Evolutionary conservation across 2,888 invertebrate species (phyloP), one percentile per base, ranked within the genome.

Genomic region (Tipula lateralis): DNA sequence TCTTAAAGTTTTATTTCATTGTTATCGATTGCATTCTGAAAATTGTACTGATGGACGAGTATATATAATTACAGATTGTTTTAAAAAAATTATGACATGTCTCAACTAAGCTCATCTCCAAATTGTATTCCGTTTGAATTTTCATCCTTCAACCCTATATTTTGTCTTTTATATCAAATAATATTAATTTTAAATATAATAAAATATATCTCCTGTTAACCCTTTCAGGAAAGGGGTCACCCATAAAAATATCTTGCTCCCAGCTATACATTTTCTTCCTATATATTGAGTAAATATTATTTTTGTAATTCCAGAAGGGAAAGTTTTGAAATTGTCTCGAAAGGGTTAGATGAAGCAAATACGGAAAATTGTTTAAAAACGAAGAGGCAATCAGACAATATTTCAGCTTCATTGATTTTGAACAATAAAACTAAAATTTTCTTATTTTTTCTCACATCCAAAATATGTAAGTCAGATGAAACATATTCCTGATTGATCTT

Each of bases 381-480:
- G 66, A 66, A 19, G 66, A 66, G 66, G 66, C 66, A 66, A 66
- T 66, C 66, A 66, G 66, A 66, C 66, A 66, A 66, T 66, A n/a
- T 24, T 66, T 66, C 9, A 24, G 66, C 66, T 66, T 66, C 24
- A 66, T 66, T 66, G 66, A 66, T 66, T 66, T 66, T 66, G 66
- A 66, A 66, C 66, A 66, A 66, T 66, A 66, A 66, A 24, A 66
- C 9, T 19, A 66, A 66, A 12, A 24, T 24, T 66, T 66, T 3
- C 19, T 66, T 66, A 7, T 66, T 66, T 24, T 66, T 24, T 24
- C 66, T 24, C 66, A 66, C 19, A 66, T 9, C 24, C 9, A 24
- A 66, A 24, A 66, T 44, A 44, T 44, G n/a, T 66, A 66, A 24
- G 66, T 66, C 66, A 24, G 66, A 24, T 24, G 24, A 24, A 66